Conservation (phyloP, 2,888 invertebrate genomes). For the Cephus runcator region DNA sequence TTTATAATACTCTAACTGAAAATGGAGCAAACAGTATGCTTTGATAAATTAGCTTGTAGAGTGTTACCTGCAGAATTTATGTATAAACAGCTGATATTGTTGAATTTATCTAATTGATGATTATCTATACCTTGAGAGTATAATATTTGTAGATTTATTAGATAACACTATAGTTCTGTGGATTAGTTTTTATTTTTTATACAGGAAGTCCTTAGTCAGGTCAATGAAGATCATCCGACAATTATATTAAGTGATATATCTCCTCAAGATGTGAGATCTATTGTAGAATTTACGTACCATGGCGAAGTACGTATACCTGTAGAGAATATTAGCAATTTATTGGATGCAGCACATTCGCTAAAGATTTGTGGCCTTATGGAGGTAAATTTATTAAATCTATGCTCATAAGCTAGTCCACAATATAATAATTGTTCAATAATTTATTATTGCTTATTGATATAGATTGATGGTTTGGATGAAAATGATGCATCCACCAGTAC, state of each 20-base stretch:
- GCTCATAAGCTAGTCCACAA: not conserved
- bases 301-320: slow-evolving; percentile 62
- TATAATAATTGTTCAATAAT: not conserved
- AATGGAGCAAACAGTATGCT: too few relatives aligned
- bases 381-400: slow-evolving; percentile 38
- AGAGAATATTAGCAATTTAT: slow-evolving; percentile 55
- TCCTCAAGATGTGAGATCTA: slow-evolving; percentile 56
- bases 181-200: slow-evolving; percentile 20
- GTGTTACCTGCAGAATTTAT: too few relatives aligned
- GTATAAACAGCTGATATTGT: not conserved
- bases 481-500: slow-evolving; percentile 32
- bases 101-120: not conserved
- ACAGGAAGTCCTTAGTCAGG: slow-evolving; percentile 60
- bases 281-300: slow-evolving; percentile 62
- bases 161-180: not conserved
- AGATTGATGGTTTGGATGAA: slow-evolving; percentile 57
- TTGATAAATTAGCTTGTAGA: too few relatives aligned
- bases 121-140: not conserved
- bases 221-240: slow-evolving; percentile 59
- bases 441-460: not conserved
- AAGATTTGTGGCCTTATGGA: slow-evolving; percentile 61
- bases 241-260: slow-evolving; percentile 63
- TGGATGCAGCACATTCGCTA: slow-evolving; percentile 61
- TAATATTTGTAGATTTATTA: not conserved
- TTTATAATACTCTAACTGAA: too few relatives aligned